A percentile compares a stretch with the other conserved stretches of the same genome.
These are phyloP conservation scores for Drosophila cognata DNA, from an alignment of 2,888 invertebrate species.

Conservation along the genomic window DNA sequence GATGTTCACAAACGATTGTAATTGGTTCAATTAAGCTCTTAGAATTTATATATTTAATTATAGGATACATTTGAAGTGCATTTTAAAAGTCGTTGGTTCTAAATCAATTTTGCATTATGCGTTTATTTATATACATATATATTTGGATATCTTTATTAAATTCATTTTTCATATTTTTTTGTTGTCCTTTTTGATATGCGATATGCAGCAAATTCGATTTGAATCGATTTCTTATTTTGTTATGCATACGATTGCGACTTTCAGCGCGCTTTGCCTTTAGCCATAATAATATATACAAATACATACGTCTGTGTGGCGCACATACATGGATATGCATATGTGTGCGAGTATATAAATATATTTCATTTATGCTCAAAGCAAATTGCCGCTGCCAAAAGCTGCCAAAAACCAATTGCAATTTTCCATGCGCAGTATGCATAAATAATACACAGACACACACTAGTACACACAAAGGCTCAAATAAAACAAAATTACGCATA, in stretches of 20 bases:
- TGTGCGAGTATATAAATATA: constrained; percentile 33
- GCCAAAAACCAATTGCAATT: constrained; percentile 79
- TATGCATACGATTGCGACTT: constrained; percentile 48
- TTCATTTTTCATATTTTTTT: not conserved
- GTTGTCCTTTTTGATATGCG: constrained; percentile 4
- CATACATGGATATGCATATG: not conserved
- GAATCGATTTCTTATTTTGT: constrained; percentile 51
- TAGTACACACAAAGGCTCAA: constrained; percentile 37
- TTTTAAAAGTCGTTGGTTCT: constrained; percentile 21
- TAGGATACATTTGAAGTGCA: constrained; percentile 4
- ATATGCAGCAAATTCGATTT: constrained; percentile 40
- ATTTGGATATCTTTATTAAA: no score
- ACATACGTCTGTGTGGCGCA: not conserved
- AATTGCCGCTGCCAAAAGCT: constrained; percentile 64
- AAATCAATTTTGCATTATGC: constrained; percentile 21
- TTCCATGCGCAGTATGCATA: constrained; percentile 75
- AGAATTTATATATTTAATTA: not conserved
- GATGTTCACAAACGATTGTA: not conserved
- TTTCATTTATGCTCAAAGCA: constrained; percentile 69
- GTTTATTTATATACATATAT: not conserved
- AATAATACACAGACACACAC: constrained; percentile 64
- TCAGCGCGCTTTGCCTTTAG: constrained; percentile 23
- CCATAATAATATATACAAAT: constrained; percentile 21
- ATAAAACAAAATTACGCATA: constrained; percentile 78
- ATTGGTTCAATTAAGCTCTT: not conserved